These are phyloP conservation scores for Fissipunctia ypsillon DNA, from an alignment of 2,888 invertebrate species.

Conservation along the genomic window DNA sequence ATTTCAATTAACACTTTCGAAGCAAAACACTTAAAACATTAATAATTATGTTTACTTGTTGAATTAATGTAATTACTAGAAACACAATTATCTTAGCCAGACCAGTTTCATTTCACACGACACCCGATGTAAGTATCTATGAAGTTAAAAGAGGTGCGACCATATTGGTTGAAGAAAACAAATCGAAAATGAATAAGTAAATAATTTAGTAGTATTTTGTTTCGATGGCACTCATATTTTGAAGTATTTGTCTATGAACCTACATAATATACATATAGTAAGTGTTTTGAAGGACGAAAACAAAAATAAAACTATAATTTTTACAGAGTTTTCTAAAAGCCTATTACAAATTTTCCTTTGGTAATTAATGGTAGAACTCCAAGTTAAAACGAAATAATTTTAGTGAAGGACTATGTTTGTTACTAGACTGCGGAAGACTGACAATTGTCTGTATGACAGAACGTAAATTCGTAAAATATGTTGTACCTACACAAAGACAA, in stretches of 20 bases:
- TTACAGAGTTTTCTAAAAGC: too few species aligned
- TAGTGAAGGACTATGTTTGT: background rate
- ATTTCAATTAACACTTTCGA: conserved; percentile 19
- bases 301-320: too few species aligned
- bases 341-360: too few species aligned
- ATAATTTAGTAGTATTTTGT: background rate
- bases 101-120: conserved; percentile 39
- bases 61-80: conserved; percentile 45
- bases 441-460: background rate
- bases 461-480: background rate
- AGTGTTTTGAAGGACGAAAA: too few species aligned
- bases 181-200: background rate
- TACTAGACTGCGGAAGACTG: too few species aligned
- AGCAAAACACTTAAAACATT: conserved; percentile 32
- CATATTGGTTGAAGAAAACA: background rate
- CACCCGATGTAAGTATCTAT: background rate
- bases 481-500: background rate
- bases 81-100: conserved; percentile 31
- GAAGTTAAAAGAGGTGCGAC: background rate
- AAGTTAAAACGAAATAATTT: background rate
- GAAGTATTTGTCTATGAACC: too few species aligned
- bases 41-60: conserved; percentile 53
- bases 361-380: background rate
- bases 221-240: background rate
- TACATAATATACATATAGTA: too few species aligned